Conservation (phyloP, 2,797 vertebrate genomes). For the Adrianichthys oophorus region DNA sequence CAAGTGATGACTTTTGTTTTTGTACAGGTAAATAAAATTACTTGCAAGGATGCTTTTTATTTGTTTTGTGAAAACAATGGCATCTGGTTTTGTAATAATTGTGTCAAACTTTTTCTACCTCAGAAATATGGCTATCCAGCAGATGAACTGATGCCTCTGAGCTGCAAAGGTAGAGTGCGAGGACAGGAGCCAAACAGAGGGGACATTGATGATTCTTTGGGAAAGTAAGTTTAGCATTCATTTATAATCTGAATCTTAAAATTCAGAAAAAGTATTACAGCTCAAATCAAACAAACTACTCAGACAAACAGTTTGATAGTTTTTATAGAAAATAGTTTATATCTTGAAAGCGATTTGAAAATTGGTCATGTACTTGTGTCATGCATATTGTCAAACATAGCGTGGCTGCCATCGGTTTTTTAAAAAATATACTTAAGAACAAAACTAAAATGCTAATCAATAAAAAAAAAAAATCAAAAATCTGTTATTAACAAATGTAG, state of each 20-base stretch:
- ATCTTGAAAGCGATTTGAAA: background rate
- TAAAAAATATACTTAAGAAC: background rate
- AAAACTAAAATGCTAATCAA: background rate
- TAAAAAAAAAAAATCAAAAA: too few relatives aligned
- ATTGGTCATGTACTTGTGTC: background rate
- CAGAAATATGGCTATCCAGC: slow-evolving; percentile 86
- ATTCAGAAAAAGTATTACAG: background rate
- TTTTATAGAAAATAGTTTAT: background rate
- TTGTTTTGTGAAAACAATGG: background rate
- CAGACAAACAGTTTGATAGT: background rate
- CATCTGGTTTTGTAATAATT: background rate
- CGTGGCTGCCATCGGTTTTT: background rate
- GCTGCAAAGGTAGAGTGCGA: slow-evolving; percentile 81
- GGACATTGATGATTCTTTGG: slow-evolving; percentile 83
- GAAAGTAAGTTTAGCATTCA: slow-evolving; percentile 73
- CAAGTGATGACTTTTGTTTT: background rate
- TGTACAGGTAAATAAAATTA: background rate
- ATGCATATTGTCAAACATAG: background rate
- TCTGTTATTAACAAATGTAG: too few relatives aligned
- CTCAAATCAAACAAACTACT: background rate
- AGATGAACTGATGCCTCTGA: slow-evolving; percentile 85
- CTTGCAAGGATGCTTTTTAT: background rate
- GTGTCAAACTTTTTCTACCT: slow-evolving; percentile 18
- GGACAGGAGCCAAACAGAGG: slow-evolving; percentile 83
- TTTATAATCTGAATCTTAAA: slow-evolving; percentile 3